Conservation (phyloP, 2,113 vertebrate genomes). For the Rousettus leschenaultii region DNA sequence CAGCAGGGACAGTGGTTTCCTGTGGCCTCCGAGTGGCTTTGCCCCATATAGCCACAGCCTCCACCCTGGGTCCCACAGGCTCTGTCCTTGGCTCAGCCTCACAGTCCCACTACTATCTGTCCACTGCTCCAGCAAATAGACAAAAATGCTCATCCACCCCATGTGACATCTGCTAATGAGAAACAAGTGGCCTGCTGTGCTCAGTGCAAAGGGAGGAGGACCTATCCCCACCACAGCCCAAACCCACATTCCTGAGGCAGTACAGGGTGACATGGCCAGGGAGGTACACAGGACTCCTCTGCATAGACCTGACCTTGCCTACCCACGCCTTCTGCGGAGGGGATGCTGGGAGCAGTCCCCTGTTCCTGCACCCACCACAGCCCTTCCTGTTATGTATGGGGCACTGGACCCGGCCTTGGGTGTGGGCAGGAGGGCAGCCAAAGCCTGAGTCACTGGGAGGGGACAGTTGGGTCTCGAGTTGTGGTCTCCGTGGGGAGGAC, state of each 20-base stretch:
- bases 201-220: background rate
- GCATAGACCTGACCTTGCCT: too few species aligned
- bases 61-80: background rate
- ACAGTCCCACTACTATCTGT: background rate
- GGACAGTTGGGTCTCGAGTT: background rate
- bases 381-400: slow-evolving; percentile 3
- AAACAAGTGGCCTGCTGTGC: background rate
- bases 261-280: rapidly evolving
- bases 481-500: slow-evolving; percentile 14
- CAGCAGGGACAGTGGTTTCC: background rate
- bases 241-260: background rate
- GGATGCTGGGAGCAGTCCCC: background rate
- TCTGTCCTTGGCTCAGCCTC: background rate
- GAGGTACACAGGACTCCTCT: background rate
- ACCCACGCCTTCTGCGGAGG: rapidly evolving
- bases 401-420: background rate
- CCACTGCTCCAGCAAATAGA: background rate
- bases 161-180: background rate
- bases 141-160: background rate
- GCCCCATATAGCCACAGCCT: background rate
- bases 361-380: background rate
- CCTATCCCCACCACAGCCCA: background rate
- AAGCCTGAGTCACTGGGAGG: slow-evolving; percentile 63
- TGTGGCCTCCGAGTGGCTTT: background rate
- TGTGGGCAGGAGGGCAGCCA: slow-evolving; percentile 33